Evolutionary conservation across 2,113 vertebrate genomes (phyloP), one percentile per base, ranked within the genome.

Genomic region (Miniopterus natalensis): DNA sequence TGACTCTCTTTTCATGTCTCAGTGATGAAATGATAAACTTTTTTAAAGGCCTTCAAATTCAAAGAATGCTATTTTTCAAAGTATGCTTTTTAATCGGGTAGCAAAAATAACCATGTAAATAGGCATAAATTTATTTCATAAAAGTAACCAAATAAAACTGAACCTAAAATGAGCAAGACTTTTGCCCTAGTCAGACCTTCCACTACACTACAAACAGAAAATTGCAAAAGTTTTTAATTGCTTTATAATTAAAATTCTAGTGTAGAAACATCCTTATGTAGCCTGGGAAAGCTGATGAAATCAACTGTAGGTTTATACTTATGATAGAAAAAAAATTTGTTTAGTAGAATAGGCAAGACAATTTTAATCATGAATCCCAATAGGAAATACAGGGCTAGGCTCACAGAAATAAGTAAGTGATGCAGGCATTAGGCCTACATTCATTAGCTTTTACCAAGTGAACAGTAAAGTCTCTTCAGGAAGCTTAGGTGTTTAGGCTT

Each of bases 1-100:
- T 70, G 86, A 51, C 13, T 88, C 29, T 88, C 51, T 90, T 95
- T 92, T 90, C 8, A 29, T 45, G 36, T 96, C 75, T 86, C 87
- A 49, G 36, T 84, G 31, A 97, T n/a, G 3, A 73, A 95, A 91
- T 92, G 21, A 93, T 65, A 90, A 95, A 79, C 78, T 95, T 96
- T 90, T 79, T 77, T 77, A 71, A 3, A 71, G 42, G 1, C 5
- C 42, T 84, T 95, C 65, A 92, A 92, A 94, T 49, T 94, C 61
- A 84, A 90, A 80, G 71, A 84, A 73, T 65, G 14, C 10, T 71
- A 6, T 71, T 47, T 89, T 90, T 95, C 61, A 70, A 61, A 83
- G 42, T 18, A 77, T 59, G 40, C n/a, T 80, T 86, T 85, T 83
- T 71, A 81, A 57, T 45, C 9, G 93, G 15, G 75, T 42, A 84